Percentiles rank a stretch among this genome's conserved stretches.
phyloP scores from a whole-genome alignment of 1,140 invertebrate species.

The Homarus americanus region DNA sequence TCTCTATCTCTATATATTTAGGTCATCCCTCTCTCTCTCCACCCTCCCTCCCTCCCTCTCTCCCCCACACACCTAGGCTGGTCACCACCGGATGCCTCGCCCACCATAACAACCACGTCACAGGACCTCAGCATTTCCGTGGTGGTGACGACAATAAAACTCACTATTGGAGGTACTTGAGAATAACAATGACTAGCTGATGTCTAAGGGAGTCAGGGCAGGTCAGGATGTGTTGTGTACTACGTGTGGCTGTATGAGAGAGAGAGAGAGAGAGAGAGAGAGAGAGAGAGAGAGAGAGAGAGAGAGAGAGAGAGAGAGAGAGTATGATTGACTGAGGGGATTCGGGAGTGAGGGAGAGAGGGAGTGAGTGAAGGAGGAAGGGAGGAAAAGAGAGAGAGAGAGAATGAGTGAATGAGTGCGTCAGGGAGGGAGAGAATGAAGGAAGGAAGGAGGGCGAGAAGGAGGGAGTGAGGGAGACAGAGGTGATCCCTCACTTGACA shows the following conservation, averaged over 20 bases:
- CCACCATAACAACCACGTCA: too few relatives aligned
- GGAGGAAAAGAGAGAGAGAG: too few relatives aligned
- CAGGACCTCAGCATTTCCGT: too few relatives aligned
- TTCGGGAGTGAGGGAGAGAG: not conserved
- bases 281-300: constrained; percentile 9
- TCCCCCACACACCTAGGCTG: too few relatives aligned
- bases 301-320: not conserved
- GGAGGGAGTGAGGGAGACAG: too few relatives aligned
- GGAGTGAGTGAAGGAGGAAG: not conserved
- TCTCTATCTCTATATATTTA: not conserved
- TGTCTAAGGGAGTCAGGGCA: too few relatives aligned
- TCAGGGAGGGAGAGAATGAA: not conserved
- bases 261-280: not conserved
- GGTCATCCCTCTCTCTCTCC: not conserved
- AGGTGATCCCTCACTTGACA: too few relatives aligned
- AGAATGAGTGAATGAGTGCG: not conserved
- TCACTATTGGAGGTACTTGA: too few relatives aligned
- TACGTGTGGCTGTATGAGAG: not conserved
- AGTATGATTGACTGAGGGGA: not conserved
- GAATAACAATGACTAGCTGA: too few relatives aligned
- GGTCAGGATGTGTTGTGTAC: too few relatives aligned
- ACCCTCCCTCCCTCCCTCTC: not conserved
- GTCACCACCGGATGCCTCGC: too few relatives aligned
- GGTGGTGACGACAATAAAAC: too few relatives aligned
- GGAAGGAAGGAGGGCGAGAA: not conserved